Evolutionary conservation across 2,113 vertebrate genomes (phyloP), one percentile per base, ranked within the genome.

Genomic region (Pandion haliaetus): DNA sequence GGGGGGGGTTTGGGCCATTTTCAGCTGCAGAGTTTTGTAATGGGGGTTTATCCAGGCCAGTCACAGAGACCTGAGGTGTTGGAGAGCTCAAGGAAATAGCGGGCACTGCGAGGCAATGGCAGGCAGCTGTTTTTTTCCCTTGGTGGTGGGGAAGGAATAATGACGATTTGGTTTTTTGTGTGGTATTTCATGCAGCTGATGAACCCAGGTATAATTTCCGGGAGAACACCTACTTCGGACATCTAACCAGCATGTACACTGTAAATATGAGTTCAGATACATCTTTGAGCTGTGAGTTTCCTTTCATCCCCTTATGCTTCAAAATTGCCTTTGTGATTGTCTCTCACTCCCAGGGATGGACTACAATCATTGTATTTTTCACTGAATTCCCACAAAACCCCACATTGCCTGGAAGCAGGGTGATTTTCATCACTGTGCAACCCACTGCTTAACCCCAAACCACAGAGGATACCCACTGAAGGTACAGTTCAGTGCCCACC

Each of bases 161-260:
- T 0, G 0, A 34, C 9, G 0, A 23, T 82, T 72, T 23, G 11
- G 0, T 9, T 57, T 82, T 77, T 85, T 42, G 28, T 0, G 0
- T 21, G 17, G 17, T 65, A 7, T 82, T 91, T 72, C 38, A 88
- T 0, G 0, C 17, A 40, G 32, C 26, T 54, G 38, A 81, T 87
- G 61, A 93, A 38, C 21, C 24, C 8, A 28, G 25, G 58, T 36
- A 8, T 44, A 70, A 42, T 14, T 74, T 32, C 36, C 44, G 16
- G 14, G 55, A 65, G 55, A 66, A 80, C 1, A 2, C 24, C 31
- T 6, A 5, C 49, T 72, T 67, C 44, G 63, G 82, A 34, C 57
- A 49, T 20, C 8, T 57, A 57, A 34, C 17, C 10, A 73, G 49
- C 2, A 0, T 4, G 24, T 23, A 20, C 1, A 2, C 24, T 65